Percentiles rank a stretch among this genome's conserved stretches.
These are phyloP conservation scores for Drosophila fulvimacula DNA, from an alignment of 2,888 invertebrate species.

Conservation along the genomic window DNA sequence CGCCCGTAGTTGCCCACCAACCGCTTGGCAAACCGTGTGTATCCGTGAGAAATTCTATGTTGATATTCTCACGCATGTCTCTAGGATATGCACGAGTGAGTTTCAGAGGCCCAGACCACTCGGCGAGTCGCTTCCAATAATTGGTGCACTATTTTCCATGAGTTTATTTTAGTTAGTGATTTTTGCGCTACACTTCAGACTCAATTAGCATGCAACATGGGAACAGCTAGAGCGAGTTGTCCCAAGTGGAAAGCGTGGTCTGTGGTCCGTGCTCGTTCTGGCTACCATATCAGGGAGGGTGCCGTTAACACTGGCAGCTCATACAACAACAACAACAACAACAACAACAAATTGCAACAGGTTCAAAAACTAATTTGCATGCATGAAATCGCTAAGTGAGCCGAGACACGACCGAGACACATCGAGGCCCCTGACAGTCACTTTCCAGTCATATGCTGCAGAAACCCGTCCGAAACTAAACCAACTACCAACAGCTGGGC, in stretches of 20 bases:
- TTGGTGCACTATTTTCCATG: slow-evolving; percentile 76
- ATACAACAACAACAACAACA: slow-evolving; percentile 26
- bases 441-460: slow-evolving; percentile 45
- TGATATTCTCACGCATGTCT: slow-evolving; percentile 84
- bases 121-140: slow-evolving; percentile 45
- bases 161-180: slow-evolving; percentile 54
- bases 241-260: slow-evolving; percentile 18
- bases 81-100: slow-evolving; percentile 82
- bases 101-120: slow-evolving; percentile 38
- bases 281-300: slow-evolving; percentile 44
- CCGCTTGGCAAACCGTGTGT: slow-evolving; percentile 27
- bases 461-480: slow-evolving; percentile 51
- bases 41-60: slow-evolving; percentile 73
- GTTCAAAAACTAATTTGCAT: slow-evolving; percentile 80
- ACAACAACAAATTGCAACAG: slow-evolving; percentile 71
- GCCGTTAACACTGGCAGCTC: slow-evolving; percentile 54
- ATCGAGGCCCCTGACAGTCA: slow-evolving; percentile 55
- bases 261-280: slow-evolving; percentile 18
- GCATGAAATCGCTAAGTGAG: slow-evolving; percentile 70
- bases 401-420: slow-evolving; percentile 71
- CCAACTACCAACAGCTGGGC: slow-evolving; percentile 54
- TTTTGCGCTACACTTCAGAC: slow-evolving; percentile 44
- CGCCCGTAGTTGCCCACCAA: background rate
- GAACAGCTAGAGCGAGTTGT: slow-evolving; percentile 27
- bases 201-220: slow-evolving; percentile 69